Base-by-base conservation (phyloP, 35 echinoderm and acorn worm genomes). In the Heliocidaris tuberculata region DNA sequence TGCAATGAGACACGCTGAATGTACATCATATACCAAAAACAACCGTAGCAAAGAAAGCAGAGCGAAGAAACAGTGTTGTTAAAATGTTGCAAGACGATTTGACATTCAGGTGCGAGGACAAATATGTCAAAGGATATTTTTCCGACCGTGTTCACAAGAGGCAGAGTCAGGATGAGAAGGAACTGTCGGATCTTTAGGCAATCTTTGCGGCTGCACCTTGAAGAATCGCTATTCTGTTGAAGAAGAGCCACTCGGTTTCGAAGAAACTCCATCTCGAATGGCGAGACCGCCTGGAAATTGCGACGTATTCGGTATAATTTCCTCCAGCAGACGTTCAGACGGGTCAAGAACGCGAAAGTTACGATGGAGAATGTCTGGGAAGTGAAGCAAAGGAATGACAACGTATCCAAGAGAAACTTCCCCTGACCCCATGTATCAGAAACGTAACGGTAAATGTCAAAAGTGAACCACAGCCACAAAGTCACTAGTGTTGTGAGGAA, bases 21-120 rank as follows among this genome's bases (percentile, higher is more conserved):
- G 85, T 86, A 86, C 85, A 86, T 17, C 85, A 86, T 8, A 86
- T 86, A 86, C 85, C 85, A 86, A 17, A 86, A 86, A 17, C 85
- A 86, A 32, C 85, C 85, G 9, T 86, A 86, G 85, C 8, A 32
- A 32, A 86, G 24, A 32, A 13, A 86, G 8, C 7, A 86, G 85
- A 86, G 9, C 9, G 85, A 4, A 0, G 9, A 13, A 17, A 86
- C 17, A 7, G 21, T 17, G 85, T 13, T 7, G 17, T 9, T 86
- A 0, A 17, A 0, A 9, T 4, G 9, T 86, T 86, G 27, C 85
- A 9, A 32, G 24, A 13, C 17, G 31, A 0, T 86, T 32, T 86
- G 10, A 86, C 85, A 86, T 9, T 4, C 85, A 30, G 31, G 0
- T 7, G 17, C 7, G 27, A 86, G 21, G 10, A 86, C 85, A 9